phyloP scores from a whole-genome alignment of 1,140 invertebrate species.

The Drosophila sturtevanti region DNA sequence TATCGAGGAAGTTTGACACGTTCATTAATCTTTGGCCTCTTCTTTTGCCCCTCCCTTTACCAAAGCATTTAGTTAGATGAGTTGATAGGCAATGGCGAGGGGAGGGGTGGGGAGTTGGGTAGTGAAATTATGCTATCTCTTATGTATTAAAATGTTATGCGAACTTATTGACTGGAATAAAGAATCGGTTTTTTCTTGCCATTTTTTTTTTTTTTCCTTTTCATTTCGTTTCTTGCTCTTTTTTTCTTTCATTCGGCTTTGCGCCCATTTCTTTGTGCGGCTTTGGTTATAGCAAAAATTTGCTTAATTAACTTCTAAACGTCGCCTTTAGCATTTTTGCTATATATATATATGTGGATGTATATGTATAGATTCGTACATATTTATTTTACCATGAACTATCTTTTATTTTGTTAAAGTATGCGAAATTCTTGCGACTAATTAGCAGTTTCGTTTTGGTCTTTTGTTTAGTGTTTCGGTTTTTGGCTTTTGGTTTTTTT shows the following conservation, averaged over 20 bases:
- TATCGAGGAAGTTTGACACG: constrained; percentile 36
- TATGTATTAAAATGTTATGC: constrained; percentile 49
- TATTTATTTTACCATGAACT: background rate
- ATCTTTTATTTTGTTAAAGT: constrained; percentile 19
- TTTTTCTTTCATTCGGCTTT: background rate
- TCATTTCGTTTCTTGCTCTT: too few relatives aligned
- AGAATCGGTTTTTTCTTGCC: constrained; percentile 16
- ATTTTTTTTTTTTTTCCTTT: background rate
- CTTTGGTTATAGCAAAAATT: constrained; percentile 64
- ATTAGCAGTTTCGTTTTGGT: constrained; percentile 63
- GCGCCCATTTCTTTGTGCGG: constrained; percentile 8
- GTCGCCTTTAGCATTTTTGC: constrained; percentile 64
- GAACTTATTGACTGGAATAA: constrained; percentile 41
- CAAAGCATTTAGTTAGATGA: background rate
- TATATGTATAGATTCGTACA: background rate
- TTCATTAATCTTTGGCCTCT: constrained; percentile 67
- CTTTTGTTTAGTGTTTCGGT: constrained; percentile 21
- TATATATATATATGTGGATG: constrained; percentile 13
- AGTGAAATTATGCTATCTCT: constrained; percentile 5
- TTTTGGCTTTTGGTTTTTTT: background rate
- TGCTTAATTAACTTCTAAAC: constrained; percentile 80
- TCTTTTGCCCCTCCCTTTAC: constrained; percentile 9
- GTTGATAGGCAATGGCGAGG: too few relatives aligned
- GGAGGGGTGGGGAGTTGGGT: constrained; percentile 1
- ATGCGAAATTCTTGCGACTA: constrained; percentile 63